A percentile compares a stretch with the other conserved stretches of the same genome.
phyloP scores from a whole-genome alignment of 2,113 vertebrate species.

The Heliornis fulica region DNA sequence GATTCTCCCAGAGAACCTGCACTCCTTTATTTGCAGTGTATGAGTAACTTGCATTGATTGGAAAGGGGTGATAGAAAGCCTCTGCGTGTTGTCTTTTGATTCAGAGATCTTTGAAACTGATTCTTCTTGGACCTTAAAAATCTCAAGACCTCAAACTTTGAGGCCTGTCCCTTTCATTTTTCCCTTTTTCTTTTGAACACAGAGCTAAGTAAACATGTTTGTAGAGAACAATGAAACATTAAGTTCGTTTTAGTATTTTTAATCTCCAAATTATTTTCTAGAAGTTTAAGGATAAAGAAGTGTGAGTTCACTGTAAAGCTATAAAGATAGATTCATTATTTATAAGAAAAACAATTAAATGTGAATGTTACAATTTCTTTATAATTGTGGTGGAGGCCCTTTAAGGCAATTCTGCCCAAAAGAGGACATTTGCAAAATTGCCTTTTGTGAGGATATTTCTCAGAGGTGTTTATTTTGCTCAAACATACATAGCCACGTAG shows the following conservation, averaged over 20 bases:
- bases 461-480: not conserved
- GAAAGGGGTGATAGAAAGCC: not conserved
- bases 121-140: not conserved
- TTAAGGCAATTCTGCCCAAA: not conserved
- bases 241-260: not conserved
- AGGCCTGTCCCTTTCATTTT: not conserved
- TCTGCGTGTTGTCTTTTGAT: not conserved
- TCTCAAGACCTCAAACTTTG: not conserved
- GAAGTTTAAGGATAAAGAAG: not conserved
- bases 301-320: not conserved
- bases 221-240: not conserved
- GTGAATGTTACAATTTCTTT: not conserved
- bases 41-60: not conserved
- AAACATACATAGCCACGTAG: fast-evolving
- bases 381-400: not conserved
- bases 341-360: not conserved
- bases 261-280: not conserved
- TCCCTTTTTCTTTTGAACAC: not conserved
- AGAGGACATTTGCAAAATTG: not conserved
- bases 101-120: not conserved
- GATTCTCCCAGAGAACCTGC: not conserved
- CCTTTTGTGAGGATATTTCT: not conserved
- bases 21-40: not conserved
- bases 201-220: not conserved
- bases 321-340: not conserved